A percentile compares a stretch with the other conserved stretches of the same genome.
These are phyloP conservation scores for Tonatia bakeri DNA, from an alignment of 2,113 vertebrate genomes.

Conservation along the genomic window DNA sequence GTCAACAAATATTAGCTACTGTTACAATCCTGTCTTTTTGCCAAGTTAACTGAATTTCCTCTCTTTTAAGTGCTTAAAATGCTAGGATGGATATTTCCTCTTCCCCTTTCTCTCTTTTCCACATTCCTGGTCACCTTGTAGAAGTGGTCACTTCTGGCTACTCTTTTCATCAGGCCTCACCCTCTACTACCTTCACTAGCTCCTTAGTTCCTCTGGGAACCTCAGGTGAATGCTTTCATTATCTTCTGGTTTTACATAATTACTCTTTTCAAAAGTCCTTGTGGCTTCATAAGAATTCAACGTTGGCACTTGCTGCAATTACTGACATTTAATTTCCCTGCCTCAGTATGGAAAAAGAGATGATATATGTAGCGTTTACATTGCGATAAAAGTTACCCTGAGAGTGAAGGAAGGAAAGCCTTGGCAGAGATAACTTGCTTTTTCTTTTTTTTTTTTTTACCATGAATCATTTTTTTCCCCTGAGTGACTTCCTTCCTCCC, in stretches of 20 bases:
- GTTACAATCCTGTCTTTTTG: not conserved
- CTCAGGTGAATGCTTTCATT: slow-evolving; percentile 49
- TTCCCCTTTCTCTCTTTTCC: not conserved
- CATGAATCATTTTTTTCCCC: not conserved
- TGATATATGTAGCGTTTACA: slow-evolving; percentile 52
- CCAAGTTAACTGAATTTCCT: slow-evolving; percentile 52
- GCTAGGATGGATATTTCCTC: not conserved
- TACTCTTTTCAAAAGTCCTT: slow-evolving; percentile 64
- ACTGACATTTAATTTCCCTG: slow-evolving; percentile 71
- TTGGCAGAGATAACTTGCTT: slow-evolving; percentile 22
- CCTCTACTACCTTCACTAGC: not conserved
- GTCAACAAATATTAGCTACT: not conserved
- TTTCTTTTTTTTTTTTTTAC: not conserved
- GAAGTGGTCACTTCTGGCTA: not conserved
- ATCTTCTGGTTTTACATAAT: slow-evolving; percentile 62
- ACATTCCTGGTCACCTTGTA: not conserved
- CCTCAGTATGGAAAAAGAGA: slow-evolving; percentile 66
- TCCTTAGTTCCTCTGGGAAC: slow-evolving; percentile 43
- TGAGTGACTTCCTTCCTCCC: slow-evolving; percentile 16
- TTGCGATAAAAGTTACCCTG: slow-evolving; percentile 57
- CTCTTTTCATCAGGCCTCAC: not conserved
- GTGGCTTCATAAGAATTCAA: slow-evolving; percentile 66
- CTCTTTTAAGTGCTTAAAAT: slow-evolving; percentile 49
- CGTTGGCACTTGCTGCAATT: slow-evolving; percentile 63
- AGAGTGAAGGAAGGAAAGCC: slow-evolving; percentile 30